Percentiles rank a stretch among this genome's conserved stretches.
phyloP scores from a whole-genome alignment of 2,797 vertebrate genomes.

The Vespertilio murinus region DNA sequence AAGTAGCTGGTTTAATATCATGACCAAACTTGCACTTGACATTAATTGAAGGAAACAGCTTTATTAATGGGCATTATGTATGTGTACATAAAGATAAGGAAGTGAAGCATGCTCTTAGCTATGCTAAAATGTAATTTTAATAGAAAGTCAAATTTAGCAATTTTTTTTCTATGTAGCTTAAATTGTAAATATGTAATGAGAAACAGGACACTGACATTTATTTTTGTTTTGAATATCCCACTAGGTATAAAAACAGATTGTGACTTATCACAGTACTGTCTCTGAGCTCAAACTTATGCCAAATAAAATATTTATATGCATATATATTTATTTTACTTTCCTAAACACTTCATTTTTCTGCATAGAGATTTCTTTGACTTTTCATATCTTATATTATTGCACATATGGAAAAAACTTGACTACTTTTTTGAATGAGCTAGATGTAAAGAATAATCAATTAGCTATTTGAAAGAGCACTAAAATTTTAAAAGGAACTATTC shows the following conservation, averaged over 20 bases:
- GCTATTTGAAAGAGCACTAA: background rate
- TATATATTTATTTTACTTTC: background rate
- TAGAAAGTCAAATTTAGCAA: background rate
- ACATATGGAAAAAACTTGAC: background rate
- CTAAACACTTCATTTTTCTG: background rate
- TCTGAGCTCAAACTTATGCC: constrained; percentile 67
- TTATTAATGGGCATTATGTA: background rate
- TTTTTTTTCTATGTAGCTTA: background rate
- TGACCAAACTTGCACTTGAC: background rate
- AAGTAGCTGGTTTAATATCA: background rate
- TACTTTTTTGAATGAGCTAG: background rate
- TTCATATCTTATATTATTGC: background rate
- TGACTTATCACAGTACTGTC: constrained; percentile 51
- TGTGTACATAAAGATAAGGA: background rate
- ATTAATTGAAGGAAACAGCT: background rate
- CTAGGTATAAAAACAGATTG: constrained; percentile 75
- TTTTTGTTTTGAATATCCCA: constrained; percentile 71
- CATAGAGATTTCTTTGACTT: background rate
- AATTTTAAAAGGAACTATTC: background rate
- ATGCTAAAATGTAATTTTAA: background rate
- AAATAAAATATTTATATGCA: background rate
- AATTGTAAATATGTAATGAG: background rate
- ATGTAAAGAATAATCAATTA: background rate
- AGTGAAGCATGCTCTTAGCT: background rate
- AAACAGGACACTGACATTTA: constrained; percentile 68